Conservation (phyloP, 2,113 vertebrate species). For the Heliornis fulica region DNA sequence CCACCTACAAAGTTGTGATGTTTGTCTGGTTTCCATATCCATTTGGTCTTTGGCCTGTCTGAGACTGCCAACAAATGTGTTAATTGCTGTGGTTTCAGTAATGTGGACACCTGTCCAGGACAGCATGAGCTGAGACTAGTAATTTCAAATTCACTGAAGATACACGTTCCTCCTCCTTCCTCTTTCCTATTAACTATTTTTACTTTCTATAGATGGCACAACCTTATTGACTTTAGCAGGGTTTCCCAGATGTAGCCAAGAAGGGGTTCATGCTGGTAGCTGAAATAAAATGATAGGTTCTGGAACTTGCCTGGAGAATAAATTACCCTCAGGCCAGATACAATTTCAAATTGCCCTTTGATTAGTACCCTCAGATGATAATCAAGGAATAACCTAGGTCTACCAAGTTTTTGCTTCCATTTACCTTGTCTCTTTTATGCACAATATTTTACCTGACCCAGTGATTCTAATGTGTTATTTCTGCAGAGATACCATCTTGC, state of each 20-base stretch:
- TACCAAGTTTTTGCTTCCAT: neutral
- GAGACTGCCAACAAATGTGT: neutral
- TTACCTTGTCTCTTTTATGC: neutral
- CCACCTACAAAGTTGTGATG: neutral
- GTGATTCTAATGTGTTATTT: neutral
- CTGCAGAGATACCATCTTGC: neutral
- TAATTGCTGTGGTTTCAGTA: neutral
- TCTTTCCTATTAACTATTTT: constrained; percentile 11
- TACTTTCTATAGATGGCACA: neutral
- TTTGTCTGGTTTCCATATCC: neutral
- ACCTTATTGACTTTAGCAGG: neutral
- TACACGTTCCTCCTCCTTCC: neutral
- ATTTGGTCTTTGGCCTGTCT: neutral
- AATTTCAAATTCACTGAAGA: neutral
- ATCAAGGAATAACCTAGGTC: neutral
- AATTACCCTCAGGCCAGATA: neutral
- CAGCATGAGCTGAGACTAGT: neutral
- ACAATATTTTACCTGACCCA: neutral
- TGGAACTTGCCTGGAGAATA: neutral
- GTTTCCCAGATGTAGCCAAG: neutral
- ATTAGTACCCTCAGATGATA: neutral
- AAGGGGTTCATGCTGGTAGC: neutral
- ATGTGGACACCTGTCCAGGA: neutral
- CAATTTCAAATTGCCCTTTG: neutral
- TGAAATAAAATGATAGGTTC: neutral